These are phyloP conservation scores for Tetragonula carbonaria DNA, from an alignment of 2,888 invertebrate genomes.

Conservation along the genomic window DNA sequence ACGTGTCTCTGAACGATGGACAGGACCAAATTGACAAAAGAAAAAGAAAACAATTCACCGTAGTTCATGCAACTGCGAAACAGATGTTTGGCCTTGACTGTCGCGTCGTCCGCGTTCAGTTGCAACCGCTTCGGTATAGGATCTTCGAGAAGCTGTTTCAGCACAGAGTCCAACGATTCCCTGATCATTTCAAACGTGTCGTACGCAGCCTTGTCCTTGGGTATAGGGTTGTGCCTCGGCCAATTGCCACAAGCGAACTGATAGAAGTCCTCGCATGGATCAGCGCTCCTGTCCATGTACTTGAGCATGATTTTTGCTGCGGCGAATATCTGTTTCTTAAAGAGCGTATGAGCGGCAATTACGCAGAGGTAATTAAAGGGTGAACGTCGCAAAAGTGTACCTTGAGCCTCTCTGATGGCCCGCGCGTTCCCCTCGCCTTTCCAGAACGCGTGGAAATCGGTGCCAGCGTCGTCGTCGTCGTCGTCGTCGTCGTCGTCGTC, in stretches of 20 bases:
- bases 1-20: neutral
- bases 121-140: conserved; percentile 73
- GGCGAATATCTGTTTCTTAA: conserved; percentile 57
- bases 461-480: conserved; percentile 12
- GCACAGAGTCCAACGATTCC: conserved; percentile 90
- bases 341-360: conserved; percentile 59
- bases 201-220: conserved; percentile 94
- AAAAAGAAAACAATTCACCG: conserved; percentile 76
- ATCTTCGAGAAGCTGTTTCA: conserved; percentile 88
- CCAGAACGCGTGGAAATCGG: conserved; percentile 85
- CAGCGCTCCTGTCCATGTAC: conserved; percentile 89
- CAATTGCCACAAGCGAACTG: conserved; percentile 95
- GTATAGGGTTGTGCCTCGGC: conserved; percentile 93
- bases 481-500: conserved; percentile 24
- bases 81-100: conserved; percentile 92
- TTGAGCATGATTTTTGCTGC: conserved; percentile 89
- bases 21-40: neutral
- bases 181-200: conserved; percentile 96
- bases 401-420: conserved; percentile 87
- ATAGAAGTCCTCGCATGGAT: conserved; percentile 94
- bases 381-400: conserved; percentile 60
- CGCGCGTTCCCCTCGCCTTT: conserved; percentile 86
- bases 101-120: conserved; percentile 86
- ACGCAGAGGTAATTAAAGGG: conserved; percentile 23
- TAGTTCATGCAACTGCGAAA: conserved; percentile 95